phyloP scores from a whole-genome alignment of 2,797 vertebrate genomes.

The Gobio occitaniae region DNA sequence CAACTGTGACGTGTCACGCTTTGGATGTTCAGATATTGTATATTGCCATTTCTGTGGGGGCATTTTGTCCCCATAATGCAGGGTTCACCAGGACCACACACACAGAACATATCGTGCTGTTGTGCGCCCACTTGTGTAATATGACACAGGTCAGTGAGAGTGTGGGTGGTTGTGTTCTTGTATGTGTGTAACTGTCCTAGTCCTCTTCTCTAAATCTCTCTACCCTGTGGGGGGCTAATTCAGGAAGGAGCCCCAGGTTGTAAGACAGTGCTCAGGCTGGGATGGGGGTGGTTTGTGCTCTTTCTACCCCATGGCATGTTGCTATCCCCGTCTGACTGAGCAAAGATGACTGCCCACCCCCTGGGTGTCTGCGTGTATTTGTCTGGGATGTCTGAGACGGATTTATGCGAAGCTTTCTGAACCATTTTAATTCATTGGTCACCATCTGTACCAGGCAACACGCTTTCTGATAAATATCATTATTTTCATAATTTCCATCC shows the following conservation, averaged over 20 bases:
- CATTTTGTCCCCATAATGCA: too few species aligned
- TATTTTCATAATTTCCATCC: background rate
- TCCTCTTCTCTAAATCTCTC: slow-evolving; percentile 12
- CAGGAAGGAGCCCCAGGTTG: slow-evolving; percentile 47
- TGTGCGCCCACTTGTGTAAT: slow-evolving; percentile 1
- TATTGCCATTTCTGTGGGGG: too few species aligned
- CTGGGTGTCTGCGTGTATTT: slow-evolving; percentile 32
- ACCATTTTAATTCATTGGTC: slow-evolving; percentile 30
- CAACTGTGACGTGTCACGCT: too few species aligned
- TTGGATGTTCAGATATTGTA: too few species aligned
- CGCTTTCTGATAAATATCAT: background rate
- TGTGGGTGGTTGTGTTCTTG: background rate
- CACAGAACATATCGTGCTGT: background rate
- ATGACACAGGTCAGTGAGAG: slow-evolving; percentile 10
- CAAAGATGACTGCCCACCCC: slow-evolving; percentile 42
- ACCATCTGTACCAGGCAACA: slow-evolving; percentile 24
- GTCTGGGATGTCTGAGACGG: slow-evolving; percentile 24
- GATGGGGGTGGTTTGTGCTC: slow-evolving; percentile 19
- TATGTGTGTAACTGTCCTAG: slow-evolving; percentile 3
- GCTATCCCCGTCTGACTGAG: slow-evolving; percentile 41
- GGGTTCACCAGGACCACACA: too few species aligned
- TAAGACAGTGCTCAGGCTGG: slow-evolving; percentile 25
- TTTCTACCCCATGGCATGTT: slow-evolving; percentile 39
- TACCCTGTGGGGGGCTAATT: slow-evolving; percentile 46
- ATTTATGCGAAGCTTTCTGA: slow-evolving; percentile 28